phyloP scores from a whole-genome alignment of 2,888 invertebrate genomes.

The Rotaria sp. region DNA sequence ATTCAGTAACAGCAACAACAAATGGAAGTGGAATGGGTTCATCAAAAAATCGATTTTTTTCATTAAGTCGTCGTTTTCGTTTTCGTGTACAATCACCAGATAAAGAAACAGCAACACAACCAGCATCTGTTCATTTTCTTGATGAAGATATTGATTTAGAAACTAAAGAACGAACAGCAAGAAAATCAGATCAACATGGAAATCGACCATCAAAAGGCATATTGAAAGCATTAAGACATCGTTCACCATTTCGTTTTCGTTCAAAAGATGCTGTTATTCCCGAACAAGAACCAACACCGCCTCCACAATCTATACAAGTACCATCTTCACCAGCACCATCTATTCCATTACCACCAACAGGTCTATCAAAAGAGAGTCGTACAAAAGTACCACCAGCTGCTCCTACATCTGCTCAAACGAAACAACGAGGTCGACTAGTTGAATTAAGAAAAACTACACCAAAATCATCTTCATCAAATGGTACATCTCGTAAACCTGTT shows the following conservation, averaged over 20 bases:
- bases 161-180: background rate
- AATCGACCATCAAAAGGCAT: constrained; percentile 19
- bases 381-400: background rate
- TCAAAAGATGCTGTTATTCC: constrained; percentile 24
- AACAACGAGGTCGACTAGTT: background rate
- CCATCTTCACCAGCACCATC: background rate
- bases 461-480: background rate
- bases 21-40: background rate
- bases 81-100: constrained; percentile 1
- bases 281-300: constrained; percentile 7
- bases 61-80: constrained; percentile 26
- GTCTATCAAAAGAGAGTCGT: background rate
- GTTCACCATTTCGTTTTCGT: constrained; percentile 29
- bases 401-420: background rate
- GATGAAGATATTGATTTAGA: constrained; percentile 28
- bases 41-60: constrained; percentile 24
- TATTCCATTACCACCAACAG: background rate
- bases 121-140: constrained; percentile 8
- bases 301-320: background rate
- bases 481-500: background rate
- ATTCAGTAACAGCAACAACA: background rate
- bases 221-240: constrained; percentile 18
- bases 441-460: background rate
- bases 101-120: background rate
- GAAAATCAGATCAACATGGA: background rate